Base-by-base conservation (phyloP, 2,797 vertebrate species). In the Paramormyrops hopkinsi region DNA sequence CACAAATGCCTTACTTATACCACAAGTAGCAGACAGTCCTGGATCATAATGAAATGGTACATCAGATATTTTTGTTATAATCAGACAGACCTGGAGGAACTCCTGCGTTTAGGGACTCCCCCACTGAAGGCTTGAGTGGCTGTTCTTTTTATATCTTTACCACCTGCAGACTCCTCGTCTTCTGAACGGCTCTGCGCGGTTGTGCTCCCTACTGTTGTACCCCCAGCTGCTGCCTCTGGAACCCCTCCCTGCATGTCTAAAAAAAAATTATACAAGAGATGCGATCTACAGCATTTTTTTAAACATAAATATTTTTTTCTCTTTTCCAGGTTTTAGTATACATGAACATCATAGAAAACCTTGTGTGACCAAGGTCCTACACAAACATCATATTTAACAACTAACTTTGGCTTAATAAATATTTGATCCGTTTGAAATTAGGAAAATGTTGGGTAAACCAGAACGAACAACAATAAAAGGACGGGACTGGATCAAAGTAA, bases 81-180 rank as follows among this genome's bases (percentile, higher is more conserved):
- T 86, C n/a, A 22, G 5, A 22, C 87, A 90, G 94, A 99, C 98
- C 98, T 97, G 89, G 98, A 99, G 37, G 98, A 99, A 94, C 98
- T 99, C 93, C 98, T 97, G 88, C 98, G 96, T 92, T 99, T 99
- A 51, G 98, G 98, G 90, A 99, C 95, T 33, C 96, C 93, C 0
- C 97, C 97, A 41, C 96, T 95, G 90, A 97, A 96, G 0, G 97
- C 96, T 93, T 98, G 97, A 1, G 96, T 93, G n/a, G 96, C 95
- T 5, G 96, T 96, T 92, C 97, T 95, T 92, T 98, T 96, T 50
- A 95, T 87, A 88, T 96, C 96, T 93, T 96, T 99, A 87, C 97
- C 94, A 17, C 96, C 96, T 0, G 96, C 95, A 33, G 96, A 95
- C 12, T 98, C 98, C 90, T 99, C 98, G 79, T 98, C 97, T 92